Evolutionary conservation across 2,113 vertebrate species (phyloP).

Genomic region (Halichoeres trimaculatus): DNA sequence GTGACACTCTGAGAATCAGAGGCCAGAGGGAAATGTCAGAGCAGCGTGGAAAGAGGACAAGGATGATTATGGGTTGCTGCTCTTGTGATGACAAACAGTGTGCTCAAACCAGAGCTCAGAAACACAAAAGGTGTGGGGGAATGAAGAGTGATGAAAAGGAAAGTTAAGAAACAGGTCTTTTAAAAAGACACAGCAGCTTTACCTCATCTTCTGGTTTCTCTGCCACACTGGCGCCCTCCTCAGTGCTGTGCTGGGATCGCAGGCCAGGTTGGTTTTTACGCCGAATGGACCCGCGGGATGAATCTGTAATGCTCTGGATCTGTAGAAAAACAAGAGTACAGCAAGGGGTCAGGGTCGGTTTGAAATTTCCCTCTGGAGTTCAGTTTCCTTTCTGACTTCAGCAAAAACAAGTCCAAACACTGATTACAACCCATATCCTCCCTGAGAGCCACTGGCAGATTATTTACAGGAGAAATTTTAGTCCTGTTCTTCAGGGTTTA

Average conservation of each 20-base stretch:
- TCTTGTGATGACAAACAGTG: not conserved
- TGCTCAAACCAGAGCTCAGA: not conserved
- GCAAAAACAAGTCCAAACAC: constrained; percentile 28
- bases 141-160: not conserved
- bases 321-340: constrained; percentile 52
- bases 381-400: not conserved
- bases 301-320: constrained; percentile 98
- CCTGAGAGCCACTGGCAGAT: too few species aligned
- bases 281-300: constrained; percentile 94
- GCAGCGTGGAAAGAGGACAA: not conserved
- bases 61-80: not conserved
- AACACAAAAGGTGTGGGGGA: not conserved
- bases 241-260: constrained; percentile 82
- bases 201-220: constrained; percentile 95
- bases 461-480: constrained; percentile 4
- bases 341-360: not conserved
- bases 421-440: not conserved
- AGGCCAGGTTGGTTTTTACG: constrained; percentile 89
- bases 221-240: constrained; percentile 86
- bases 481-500: constrained; percentile 60
- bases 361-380: constrained; percentile 13
- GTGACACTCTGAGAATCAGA: constrained; percentile 1
- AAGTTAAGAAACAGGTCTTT: not conserved
- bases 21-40: constrained; percentile 5
- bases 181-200: constrained; percentile 8